Percentiles rank a stretch among this genome's conserved stretches.
Conservation (phyloP, 2,888 invertebrate genomes). For the Sminthurinus aureus region DNA sequence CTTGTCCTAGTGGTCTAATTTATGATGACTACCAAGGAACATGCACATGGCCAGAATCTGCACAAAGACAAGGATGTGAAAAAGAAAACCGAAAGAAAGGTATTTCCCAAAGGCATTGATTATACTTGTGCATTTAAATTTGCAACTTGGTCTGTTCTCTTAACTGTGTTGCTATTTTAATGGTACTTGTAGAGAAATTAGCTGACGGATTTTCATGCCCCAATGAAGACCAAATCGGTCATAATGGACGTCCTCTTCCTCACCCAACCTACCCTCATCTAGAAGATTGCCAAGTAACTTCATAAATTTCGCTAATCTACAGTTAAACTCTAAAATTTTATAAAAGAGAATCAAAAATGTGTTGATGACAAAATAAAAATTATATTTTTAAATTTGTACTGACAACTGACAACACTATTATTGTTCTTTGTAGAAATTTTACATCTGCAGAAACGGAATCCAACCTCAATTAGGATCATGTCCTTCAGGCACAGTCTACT, state of each 20-base stretch:
- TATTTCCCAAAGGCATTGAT: not conserved
- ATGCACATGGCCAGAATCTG: conserved; percentile 80
- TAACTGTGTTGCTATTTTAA: conserved; percentile 16
- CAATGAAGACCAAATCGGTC: conserved; percentile 59
- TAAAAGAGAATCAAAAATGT: too few species aligned
- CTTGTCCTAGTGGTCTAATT: conserved; percentile 86
- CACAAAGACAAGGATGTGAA: conserved; percentile 58
- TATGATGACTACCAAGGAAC: conserved; percentile 89
- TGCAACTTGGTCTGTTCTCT: not conserved
- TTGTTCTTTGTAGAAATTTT: conserved; percentile 57
- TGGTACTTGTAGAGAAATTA: conserved; percentile 70
- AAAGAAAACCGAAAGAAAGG: conserved; percentile 58
- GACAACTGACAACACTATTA: too few species aligned
- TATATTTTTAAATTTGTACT: too few species aligned
- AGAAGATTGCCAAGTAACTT: conserved; percentile 59
- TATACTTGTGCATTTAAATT: too few species aligned
- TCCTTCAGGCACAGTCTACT: conserved; percentile 62
- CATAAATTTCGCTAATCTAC: too few species aligned
- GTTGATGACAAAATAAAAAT: too few species aligned
- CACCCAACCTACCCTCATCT: conserved; percentile 62
- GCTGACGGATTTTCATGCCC: conserved; percentile 88
- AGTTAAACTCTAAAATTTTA: too few species aligned
- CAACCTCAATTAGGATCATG: conserved; percentile 62
- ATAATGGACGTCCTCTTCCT: conserved; percentile 58
- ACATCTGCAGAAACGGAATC: conserved; percentile 62